Evolutionary conservation across 35 echinoderm and acorn worm species (phyloP).

Genomic region (Apostichopus californicus): DNA sequence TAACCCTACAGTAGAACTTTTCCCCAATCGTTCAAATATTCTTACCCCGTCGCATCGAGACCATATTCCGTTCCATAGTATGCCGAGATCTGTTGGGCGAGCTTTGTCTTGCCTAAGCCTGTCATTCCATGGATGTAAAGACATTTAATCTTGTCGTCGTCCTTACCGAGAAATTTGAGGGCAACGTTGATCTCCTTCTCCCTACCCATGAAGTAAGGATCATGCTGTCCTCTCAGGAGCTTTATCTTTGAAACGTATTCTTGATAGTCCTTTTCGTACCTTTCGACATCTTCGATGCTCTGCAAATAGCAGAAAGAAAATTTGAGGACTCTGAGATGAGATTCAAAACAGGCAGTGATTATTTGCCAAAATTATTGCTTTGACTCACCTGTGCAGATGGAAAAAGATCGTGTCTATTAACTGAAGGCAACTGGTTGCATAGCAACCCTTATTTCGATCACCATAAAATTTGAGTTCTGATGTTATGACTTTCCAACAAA

Average conservation of each 20-base stretch:
- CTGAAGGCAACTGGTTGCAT: no score
- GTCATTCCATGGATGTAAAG: constrained; percentile 50
- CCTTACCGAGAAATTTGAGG: constrained; percentile 9
- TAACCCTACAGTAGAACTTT: no score
- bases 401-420: no score
- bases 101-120: constrained; percentile 49
- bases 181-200: constrained; percentile 20
- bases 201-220: constrained; percentile 46
- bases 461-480: no score
- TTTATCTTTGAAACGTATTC: constrained; percentile 22
- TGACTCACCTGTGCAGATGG: no score
- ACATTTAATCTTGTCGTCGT: constrained; percentile 14
- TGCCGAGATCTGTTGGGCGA: constrained; percentile 25
- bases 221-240: constrained; percentile 37
- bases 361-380: neutral
- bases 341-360: neutral
- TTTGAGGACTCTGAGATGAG: neutral
- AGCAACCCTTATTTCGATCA: no score
- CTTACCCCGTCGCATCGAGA: constrained; percentile 30
- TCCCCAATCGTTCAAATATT: no score
- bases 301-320: neutral
- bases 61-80: constrained; percentile 34
- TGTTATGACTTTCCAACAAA: no score
- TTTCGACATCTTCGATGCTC: constrained; percentile 18
- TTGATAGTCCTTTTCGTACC: constrained; percentile 11